Evolutionary conservation across 2,797 vertebrate genomes (phyloP), one percentile per base, ranked within the genome.

Genomic region (Characodon lateralis): DNA sequence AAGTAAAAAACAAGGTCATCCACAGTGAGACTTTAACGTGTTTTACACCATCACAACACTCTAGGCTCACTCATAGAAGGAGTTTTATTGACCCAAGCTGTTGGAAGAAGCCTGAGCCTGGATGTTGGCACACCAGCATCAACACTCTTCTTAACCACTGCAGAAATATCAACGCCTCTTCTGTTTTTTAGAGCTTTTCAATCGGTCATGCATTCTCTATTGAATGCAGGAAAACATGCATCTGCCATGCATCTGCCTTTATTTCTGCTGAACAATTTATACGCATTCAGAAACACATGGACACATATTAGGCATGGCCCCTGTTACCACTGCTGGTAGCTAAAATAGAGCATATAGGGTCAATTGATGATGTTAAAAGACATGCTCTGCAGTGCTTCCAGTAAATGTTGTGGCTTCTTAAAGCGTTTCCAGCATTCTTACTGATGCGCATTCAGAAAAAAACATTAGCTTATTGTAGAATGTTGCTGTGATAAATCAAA

Each of bases 401-500:
- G 66, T 31, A 63, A 39, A 73, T 69, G 76, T 76, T 0, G 28
- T 70, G 66, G 43, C 48, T 63, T 9, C 39, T 46, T 70, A 76
- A 72, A 53, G 46, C 28, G 53, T 66, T 72, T 46, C 55, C 5
- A 71, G 35, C 26, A 78, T 43, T 74, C 26, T 76, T 58, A 74
- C 14, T 77, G 41, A 75, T 78, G n/a, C 35, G 65, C 35, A 72
- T 26, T 35, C 74, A 69, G 53, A 28, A 22, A 59, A 48, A 24
- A n/a, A 55, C 35, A 72, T 77, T 31, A 78, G 48, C 48, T 75
- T 58, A 56, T 77, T 12, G 58, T 48, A 58, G 10, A 4, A 41
- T 20, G 59, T 66, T 72, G 18, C 31, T 31, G 13, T 53, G n/a
- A 9, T 28, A 63, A 71, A 81, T 61, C 63, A 55, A 78, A 78